Conservation (phyloP, 2,888 invertebrate genomes). For the Balanococcus diminutus region DNA sequence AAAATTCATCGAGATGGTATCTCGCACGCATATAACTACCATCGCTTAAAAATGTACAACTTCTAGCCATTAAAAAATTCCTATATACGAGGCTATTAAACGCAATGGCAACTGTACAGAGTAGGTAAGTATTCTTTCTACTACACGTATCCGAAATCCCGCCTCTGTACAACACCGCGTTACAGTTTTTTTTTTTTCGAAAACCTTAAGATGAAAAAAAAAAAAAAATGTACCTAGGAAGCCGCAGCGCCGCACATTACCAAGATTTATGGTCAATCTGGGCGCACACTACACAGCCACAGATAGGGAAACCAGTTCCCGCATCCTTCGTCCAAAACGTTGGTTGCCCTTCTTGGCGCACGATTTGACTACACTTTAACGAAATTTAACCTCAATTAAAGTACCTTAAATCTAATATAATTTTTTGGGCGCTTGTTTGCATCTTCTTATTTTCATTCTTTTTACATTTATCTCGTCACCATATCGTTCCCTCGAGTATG, state of each 20-base stretch:
- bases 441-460: neutral
- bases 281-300: too few species aligned
- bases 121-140: neutral
- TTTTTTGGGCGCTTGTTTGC: neutral
- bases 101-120: too few species aligned
- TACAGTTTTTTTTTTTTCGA: neutral
- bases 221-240: neutral
- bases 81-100: constrained; percentile 15
- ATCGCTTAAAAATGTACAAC: constrained; percentile 15
- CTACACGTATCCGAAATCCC: neutral
- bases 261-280: neutral
- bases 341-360: neutral
- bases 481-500: neutral
- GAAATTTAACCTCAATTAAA: constrained; percentile 5
- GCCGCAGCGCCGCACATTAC: neutral
- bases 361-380: neutral
- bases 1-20: constrained; percentile 23
- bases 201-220: neutral
- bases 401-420: neutral
- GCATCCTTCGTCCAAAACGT: neutral
- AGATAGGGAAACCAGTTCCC: neutral
- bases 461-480: constrained; percentile 4
- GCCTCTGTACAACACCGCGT: neutral
- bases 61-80: constrained; percentile 19
- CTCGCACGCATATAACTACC: constrained; percentile 13